A percentile compares a stretch with the other conserved stretches of the same genome.
phyloP scores from a whole-genome alignment of 2,888 invertebrate species.

The Lasioglossum morio region DNA sequence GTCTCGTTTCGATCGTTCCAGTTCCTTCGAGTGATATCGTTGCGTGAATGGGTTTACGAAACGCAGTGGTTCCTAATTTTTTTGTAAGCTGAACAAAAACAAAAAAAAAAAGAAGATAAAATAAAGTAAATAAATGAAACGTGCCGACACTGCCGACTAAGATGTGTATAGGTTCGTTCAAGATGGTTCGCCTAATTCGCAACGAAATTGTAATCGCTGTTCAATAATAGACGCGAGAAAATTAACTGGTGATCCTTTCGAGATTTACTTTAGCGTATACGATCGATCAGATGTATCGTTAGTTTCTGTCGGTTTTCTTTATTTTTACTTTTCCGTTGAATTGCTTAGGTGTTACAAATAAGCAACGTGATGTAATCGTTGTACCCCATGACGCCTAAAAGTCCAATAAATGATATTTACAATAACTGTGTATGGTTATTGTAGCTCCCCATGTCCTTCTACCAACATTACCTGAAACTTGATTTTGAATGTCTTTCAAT shows the following conservation, averaged over 20 bases:
- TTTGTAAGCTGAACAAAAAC: slow-evolving; percentile 15
- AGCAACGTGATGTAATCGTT: slow-evolving; percentile 76
- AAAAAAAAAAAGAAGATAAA: background rate
- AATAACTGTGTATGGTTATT: slow-evolving; percentile 43
- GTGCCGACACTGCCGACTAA: slow-evolving; percentile 36
- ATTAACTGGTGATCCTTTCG: slow-evolving; percentile 58
- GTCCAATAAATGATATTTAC: slow-evolving; percentile 76
- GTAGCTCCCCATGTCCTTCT: too few species aligned
- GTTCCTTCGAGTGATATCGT: slow-evolving; percentile 58
- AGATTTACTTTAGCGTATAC: slow-evolving; percentile 17
- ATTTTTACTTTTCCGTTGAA: slow-evolving; percentile 56
- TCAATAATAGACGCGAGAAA: slow-evolving; percentile 58
- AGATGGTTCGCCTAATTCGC: slow-evolving; percentile 55
- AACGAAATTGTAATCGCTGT: slow-evolving; percentile 44
- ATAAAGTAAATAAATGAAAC: slow-evolving; percentile 15
- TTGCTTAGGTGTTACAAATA: slow-evolving; percentile 74
- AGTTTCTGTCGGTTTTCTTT: background rate
- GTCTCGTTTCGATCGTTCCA: slow-evolving; percentile 59
- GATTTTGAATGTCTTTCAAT: too few species aligned
- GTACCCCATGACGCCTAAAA: slow-evolving; percentile 75
- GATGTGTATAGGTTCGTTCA: slow-evolving; percentile 40
- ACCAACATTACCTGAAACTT: too few species aligned
- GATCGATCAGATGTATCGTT: slow-evolving; percentile 17
- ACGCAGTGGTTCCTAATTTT: slow-evolving; percentile 72
- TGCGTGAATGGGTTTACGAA: slow-evolving; percentile 45